Conservation (phyloP, 2,113 vertebrate species). For the Sander lucioperca region DNA sequence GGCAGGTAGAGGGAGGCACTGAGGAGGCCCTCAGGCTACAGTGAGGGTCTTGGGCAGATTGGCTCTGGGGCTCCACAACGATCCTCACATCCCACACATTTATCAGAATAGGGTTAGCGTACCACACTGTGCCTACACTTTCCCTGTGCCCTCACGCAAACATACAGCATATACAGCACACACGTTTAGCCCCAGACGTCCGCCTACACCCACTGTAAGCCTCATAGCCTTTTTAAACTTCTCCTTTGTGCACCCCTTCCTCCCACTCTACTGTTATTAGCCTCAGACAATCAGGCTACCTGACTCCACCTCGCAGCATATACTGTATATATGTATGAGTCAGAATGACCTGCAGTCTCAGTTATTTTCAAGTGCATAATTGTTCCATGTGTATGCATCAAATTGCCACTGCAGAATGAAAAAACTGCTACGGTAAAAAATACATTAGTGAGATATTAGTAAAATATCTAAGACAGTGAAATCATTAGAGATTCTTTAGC, state of each 20-base stretch:
- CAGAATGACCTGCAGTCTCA: constrained; percentile 59
- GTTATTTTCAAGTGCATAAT: constrained; percentile 66
- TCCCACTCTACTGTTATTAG: constrained; percentile 79
- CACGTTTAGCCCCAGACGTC: constrained; percentile 46
- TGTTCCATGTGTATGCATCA: constrained; percentile 54
- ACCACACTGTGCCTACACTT: constrained; percentile 57
- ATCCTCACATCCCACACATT: constrained; percentile 71
- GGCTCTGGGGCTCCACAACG: constrained; percentile 58
- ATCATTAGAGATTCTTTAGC: constrained; percentile 16
- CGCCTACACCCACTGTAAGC: constrained; percentile 69
- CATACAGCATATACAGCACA: constrained; percentile 26
- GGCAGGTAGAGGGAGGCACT: constrained; percentile 57
- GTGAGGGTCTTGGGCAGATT: constrained; percentile 64
- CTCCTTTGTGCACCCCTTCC: constrained; percentile 67
- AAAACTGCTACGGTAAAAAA: constrained; percentile 21
- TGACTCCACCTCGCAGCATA: constrained; percentile 69
- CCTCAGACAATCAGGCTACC: constrained; percentile 72
- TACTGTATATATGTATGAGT: constrained; percentile 49
- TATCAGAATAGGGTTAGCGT: constrained; percentile 62
- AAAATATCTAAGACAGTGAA: constrained; percentile 15
- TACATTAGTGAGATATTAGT: constrained; percentile 27
- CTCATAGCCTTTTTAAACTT: constrained; percentile 69
- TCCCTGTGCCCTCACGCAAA: constrained; percentile 44
- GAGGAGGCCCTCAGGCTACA: constrained; percentile 68
- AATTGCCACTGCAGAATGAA: constrained; percentile 22